Evolutionary conservation across 2,888 invertebrate genomes (phyloP).

Genomic region (Mimumesa dahlbomi): DNA sequence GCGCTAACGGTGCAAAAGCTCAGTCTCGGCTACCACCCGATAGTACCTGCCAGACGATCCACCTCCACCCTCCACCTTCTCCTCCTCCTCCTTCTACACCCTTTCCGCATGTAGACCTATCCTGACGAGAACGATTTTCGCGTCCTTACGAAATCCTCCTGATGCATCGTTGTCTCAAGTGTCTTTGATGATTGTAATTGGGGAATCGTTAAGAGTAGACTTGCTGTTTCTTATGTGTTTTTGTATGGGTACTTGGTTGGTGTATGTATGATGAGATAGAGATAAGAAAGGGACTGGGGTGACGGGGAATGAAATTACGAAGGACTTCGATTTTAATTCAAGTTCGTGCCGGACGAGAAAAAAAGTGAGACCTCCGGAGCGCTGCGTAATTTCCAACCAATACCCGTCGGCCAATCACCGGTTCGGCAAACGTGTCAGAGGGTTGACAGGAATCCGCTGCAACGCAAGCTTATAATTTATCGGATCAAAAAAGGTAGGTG

Average conservation of each 20-base stretch:
- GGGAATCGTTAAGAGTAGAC: background rate
- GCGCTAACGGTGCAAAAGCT: constrained; percentile 68
- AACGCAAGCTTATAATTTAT: constrained; percentile 76
- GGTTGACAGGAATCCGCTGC: constrained; percentile 68
- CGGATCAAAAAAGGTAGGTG: constrained; percentile 78
- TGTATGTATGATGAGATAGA: background rate
- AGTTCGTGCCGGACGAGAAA: constrained; percentile 2
- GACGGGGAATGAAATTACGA: background rate
- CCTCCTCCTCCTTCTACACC: background rate
- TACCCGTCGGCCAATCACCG: constrained; percentile 61
- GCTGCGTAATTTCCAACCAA: constrained; percentile 56
- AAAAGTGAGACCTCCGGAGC: constrained; percentile 38
- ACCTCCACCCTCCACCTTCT: background rate
- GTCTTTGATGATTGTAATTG: background rate
- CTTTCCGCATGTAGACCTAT: constrained; percentile 10
- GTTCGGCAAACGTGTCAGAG: constrained; percentile 68
- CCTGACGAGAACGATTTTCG: constrained; percentile 48
- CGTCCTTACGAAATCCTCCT: too few relatives aligned
- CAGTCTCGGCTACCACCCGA: constrained; percentile 61
- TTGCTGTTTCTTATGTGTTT: too few relatives aligned
- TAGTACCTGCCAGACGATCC: constrained; percentile 61
- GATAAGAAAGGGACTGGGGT: too few relatives aligned
- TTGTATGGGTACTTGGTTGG: too few relatives aligned
- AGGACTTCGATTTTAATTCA: background rate
- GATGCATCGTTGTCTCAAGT: too few relatives aligned